Evolutionary conservation across 2,888 invertebrate genomes (phyloP), one percentile per base, ranked within the genome.

Genomic region (Leucoma salicis): DNA sequence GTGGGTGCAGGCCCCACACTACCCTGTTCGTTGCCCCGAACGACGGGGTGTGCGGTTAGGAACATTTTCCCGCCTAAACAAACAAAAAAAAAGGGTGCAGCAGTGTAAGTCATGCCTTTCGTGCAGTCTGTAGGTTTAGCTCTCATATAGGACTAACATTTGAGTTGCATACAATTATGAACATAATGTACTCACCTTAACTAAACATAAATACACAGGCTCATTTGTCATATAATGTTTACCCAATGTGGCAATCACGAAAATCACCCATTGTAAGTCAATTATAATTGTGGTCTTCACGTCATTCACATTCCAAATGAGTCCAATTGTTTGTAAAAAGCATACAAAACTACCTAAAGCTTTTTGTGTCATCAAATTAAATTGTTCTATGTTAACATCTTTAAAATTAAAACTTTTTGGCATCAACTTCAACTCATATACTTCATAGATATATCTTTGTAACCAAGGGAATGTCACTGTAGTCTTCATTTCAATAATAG

Each of bases 401-500:
- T 49, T 67, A 64, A 69, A 71, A 67, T 65, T 67, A 52, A 70
- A 58, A 46, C 52, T 62, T 57, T 73, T 74, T 68, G 75, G 72
- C 65, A 74, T 57, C 53, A 65, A 54, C 45, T 53, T 49, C 49
- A 68, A 49, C 54, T 66, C 68, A 62, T 76, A 61, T 48, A 78
- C 61, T 62, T 79, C 73, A 66, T 70, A 64, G 52, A 73, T 55
- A 70, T 77, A 78, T 55, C 64, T 63, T 64, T 80, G 77, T 67
- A 83, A 55, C n/a, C 62, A 60, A 51, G 89, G 88, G 79, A 88
- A 89, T 81, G 85, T 81, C 58, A 78, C 65, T 45, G 73, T 62
- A 41, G 72, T 68, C 66, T 89, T 87, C 77, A 83, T 83, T 76
- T 80, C 82, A 32, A 80, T 49, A 40, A 88, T 87, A 53, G 78